A percentile compares a stretch with the other conserved stretches of the same genome.
phyloP scores from a whole-genome alignment of 2,113 vertebrate genomes.

The human region DNA sequence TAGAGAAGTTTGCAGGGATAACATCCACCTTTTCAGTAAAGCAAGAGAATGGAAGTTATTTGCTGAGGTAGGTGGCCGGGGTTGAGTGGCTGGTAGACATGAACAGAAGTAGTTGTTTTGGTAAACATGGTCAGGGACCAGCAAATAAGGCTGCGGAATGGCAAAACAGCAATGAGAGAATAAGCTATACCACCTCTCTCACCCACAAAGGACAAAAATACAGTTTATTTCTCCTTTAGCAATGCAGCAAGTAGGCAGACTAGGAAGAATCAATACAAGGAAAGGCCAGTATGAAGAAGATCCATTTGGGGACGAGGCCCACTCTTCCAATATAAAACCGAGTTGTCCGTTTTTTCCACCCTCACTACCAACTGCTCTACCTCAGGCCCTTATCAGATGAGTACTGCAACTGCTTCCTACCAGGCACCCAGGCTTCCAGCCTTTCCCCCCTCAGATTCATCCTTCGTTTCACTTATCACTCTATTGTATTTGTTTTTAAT shows the following conservation, averaged over 20 bases:
- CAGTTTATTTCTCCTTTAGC: background rate
- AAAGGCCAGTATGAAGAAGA: background rate
- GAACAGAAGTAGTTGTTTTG: constrained; percentile 33
- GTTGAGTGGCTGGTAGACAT: background rate
- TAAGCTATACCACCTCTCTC: background rate
- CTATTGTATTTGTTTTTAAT: background rate
- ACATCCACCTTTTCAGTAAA: background rate
- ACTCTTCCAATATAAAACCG: background rate
- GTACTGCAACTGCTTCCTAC: background rate
- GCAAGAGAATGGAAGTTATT: background rate
- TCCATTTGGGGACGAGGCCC: background rate
- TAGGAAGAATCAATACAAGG: background rate
- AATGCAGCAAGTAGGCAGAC: background rate
- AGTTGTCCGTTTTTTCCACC: background rate
- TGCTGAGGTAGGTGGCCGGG: background rate
- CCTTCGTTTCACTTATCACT: background rate
- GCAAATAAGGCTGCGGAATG: background rate
- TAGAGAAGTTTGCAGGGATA: background rate
- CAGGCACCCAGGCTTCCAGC: background rate
- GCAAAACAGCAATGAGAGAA: background rate
- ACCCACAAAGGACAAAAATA: background rate
- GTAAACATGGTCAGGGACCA: background rate
- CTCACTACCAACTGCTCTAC: background rate
- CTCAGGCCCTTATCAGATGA: background rate
- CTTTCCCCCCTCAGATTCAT: background rate